Conservation (phyloP, 2,888 invertebrate genomes). For the Reticulitermes lucifugus region DNA sequence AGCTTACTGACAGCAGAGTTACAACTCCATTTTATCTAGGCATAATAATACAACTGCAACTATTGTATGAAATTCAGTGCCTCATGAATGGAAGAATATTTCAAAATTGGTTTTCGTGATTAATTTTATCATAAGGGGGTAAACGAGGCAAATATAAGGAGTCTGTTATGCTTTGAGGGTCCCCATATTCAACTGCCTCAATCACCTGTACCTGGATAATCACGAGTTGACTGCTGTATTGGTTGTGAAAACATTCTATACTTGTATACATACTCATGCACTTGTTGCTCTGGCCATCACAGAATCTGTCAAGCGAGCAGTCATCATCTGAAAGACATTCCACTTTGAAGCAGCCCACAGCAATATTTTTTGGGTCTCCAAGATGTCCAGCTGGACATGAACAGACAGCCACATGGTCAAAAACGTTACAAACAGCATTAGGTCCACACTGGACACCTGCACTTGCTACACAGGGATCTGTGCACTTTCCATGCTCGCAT, state of each 20-base stretch:
- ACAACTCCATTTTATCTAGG: too few relatives aligned
- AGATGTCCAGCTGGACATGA: slow-evolving; percentile 84
- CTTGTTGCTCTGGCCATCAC: slow-evolving; percentile 80
- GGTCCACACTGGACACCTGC: slow-evolving; percentile 77
- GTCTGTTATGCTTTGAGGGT: too few relatives aligned
- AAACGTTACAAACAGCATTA: slow-evolving; percentile 80
- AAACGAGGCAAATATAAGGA: too few relatives aligned
- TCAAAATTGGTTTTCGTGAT: not conserved
- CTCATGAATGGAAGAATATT: not conserved
- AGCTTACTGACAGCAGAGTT: too few relatives aligned
- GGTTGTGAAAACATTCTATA: not conserved
- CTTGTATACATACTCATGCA: slow-evolving; percentile 74
- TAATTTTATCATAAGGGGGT: not conserved
- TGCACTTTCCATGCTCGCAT: slow-evolving; percentile 81
- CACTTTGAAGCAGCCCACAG: slow-evolving; percentile 88
- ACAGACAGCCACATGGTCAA: slow-evolving; percentile 79
- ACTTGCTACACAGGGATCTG: slow-evolving; percentile 77
- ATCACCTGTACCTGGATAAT: not conserved
- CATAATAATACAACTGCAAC: too few relatives aligned
- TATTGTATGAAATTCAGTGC: too few relatives aligned
- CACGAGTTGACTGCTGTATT: not conserved
- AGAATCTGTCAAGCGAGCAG: slow-evolving; percentile 80
- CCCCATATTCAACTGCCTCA: not conserved
- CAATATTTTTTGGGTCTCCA: slow-evolving; percentile 81
- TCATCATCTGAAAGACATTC: slow-evolving; percentile 85